Base-by-base conservation (phyloP, 2,797 vertebrate species). In the Urophycis tenuis region DNA sequence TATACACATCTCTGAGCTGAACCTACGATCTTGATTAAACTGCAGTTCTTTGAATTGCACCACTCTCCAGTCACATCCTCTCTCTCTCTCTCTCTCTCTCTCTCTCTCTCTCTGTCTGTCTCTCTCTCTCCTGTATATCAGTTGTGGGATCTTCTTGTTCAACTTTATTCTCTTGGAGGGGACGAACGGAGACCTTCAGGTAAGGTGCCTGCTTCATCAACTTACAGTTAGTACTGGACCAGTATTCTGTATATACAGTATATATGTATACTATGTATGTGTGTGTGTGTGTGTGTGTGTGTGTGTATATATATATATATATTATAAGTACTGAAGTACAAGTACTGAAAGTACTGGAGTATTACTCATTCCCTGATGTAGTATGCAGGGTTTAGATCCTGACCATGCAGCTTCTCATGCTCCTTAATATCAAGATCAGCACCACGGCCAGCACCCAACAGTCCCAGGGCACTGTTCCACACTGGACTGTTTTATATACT, bases 11-110 rank as follows among this genome's bases (percentile, higher is more conserved):
- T 70, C 30, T 14, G 30, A 69, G n/a, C 25, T 69, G 64, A 14
- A 70, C 67, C 30, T 70, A 70, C 25, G 60, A 69, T 69, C n/a
- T 53, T 53, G n/a, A 69, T 31, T 70, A 31, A 70, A 15, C 67
- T 30, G 25, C 67, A 29, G 30, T 70, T 70, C 29, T 70, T 11
- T 30, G 67, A 70, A 70, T 29, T 70, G 67, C 67, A 70, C 60
- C 60, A 64, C 17, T 29, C 41, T 3, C 41, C 41, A 14, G 14
- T 49, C 7, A 39, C 36, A 45, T 5, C 41, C 67, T n/a, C 74
- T 75, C 76, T 10, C 10, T 60, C 33, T 31, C 75, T 29, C 76
- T 60, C 49, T 60, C 76, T 35, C 71, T 22, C 17, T 34, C 14
- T 35, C 71, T 34, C 19, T 22, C 32, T 34, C 71, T 34, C 71